Base-by-base conservation (phyloP, 1,140 invertebrate genomes). In the Acromyrmex heyeri region DNA sequence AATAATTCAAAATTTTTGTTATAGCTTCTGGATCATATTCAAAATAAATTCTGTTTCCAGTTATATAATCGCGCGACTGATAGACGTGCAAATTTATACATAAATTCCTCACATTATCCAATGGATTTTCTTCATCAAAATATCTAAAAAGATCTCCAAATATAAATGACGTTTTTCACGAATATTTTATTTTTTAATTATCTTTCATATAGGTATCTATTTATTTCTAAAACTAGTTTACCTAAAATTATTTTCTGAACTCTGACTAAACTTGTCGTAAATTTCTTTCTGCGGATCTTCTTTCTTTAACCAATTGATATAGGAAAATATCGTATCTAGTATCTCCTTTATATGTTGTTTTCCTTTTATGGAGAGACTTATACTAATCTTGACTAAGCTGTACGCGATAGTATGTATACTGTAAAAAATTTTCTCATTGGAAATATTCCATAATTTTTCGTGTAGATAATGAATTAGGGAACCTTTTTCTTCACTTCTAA, bases 401-500 rank as follows among this genome's bases (percentile, higher is more conserved):
- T 97, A 97, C 92, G 97, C 96, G 34, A 38, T 8, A 38, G 7
- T 38, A 38, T 38, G 7, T 34, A 0, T 34, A 34, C 0, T 8
- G 7, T 7, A 0, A 38, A 7, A 38, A 38, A 38, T 6, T 1
- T 38, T 0, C 0, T 38, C 6, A 38, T 1, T 38, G 6, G 7
- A 38, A 7, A 38, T 6, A 34, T 34, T 98, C 98, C 98, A 99
- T 44, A 98, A 96, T 95, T 97, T 97, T 70, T 97, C 96, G 83
- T 97, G 97, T 48, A 99, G 95, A 92, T 98, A 98, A 55, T 97
- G 97, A 1, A 98, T 96, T 14, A 99, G 94, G 90, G 98, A 98
- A 30, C 98, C 98, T 89, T 97, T 96, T 2, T 98, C 98, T 95
- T 99, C 98, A 93, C 99, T 97, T 0, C 98, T 98, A 5, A 99